Percentiles rank a stretch among this genome's conserved stretches.
Conservation (phyloP, 2,113 vertebrate genomes). For the Anolis carolinensis region DNA sequence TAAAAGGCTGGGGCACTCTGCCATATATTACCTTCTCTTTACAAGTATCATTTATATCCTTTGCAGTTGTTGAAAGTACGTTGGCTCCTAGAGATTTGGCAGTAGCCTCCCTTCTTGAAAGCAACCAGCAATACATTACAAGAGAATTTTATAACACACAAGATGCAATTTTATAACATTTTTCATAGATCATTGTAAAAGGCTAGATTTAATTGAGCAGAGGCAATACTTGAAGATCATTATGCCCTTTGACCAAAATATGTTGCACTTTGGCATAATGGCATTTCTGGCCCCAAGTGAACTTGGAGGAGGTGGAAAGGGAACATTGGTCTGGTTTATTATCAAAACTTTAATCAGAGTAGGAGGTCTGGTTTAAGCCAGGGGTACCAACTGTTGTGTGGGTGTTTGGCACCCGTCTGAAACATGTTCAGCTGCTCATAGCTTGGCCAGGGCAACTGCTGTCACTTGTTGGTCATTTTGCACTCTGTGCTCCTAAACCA, state of each 20-base stretch:
- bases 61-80: not conserved
- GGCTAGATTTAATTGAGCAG: not conserved
- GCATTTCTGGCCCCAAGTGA: not conserved
- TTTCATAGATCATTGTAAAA: not conserved
- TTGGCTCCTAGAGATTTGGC: not conserved
- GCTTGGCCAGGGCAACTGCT: not conserved
- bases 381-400: constrained; percentile 5
- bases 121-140: not conserved
- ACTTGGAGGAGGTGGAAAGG: not conserved
- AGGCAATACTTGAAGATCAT: not conserved
- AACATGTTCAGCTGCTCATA: not conserved
- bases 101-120: not conserved
- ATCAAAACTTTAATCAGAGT: not conserved
- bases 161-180: not conserved
- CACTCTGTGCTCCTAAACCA: not conserved
- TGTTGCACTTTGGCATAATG: not conserved
- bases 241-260: not conserved
- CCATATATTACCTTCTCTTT: not conserved
- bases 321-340: not conserved
- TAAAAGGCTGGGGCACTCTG: not conserved
- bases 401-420: not conserved
- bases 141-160: not conserved
- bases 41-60: not conserved
- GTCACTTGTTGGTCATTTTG: not conserved
- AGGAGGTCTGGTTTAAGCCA: not conserved